Percentiles rank a stretch among this genome's conserved stretches.
These are phyloP conservation scores for Rhagoletis zephyria DNA, from an alignment of 1,140 invertebrate genomes.

Conservation along the genomic window DNA sequence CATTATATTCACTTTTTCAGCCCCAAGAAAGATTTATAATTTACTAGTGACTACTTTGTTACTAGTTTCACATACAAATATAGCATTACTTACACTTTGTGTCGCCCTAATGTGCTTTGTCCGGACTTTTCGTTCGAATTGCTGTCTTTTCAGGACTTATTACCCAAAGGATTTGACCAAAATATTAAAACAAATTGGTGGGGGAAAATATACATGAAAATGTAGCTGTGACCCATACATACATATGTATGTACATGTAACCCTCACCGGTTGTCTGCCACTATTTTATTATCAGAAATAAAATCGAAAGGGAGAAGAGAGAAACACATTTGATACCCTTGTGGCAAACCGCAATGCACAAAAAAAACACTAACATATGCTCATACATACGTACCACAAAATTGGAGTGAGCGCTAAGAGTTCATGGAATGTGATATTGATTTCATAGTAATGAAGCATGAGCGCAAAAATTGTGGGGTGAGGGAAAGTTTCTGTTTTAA, in stretches of 20 bases:
- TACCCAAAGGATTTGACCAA: neutral
- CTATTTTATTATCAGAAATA: neutral
- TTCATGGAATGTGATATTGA: slow-evolving; percentile 23
- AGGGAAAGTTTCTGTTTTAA: too few species aligned
- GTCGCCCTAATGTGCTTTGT: too few species aligned
- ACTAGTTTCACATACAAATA: too few species aligned
- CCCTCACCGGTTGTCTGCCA: neutral
- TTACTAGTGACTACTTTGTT: too few species aligned
- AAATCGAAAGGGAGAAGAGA: neutral
- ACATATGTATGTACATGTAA: too few species aligned
- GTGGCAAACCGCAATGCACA: neutral
- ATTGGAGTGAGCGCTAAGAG: neutral
- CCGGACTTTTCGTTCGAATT: neutral
- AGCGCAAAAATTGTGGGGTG: too few species aligned
- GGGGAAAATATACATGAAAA: neutral
- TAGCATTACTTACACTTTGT: too few species aligned
- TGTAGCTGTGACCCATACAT: neutral
- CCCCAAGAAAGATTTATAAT: too few species aligned
- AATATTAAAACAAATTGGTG: neutral
- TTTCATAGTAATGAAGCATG: neutral
- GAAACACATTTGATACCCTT: slow-evolving; percentile 20
- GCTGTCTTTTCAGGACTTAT: neutral
- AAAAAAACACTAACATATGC: neutral
- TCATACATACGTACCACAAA: neutral
- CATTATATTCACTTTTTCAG: too few species aligned